phyloP scores from a whole-genome alignment of 2,113 vertebrate genomes.

The Manacus vitellinus region DNA sequence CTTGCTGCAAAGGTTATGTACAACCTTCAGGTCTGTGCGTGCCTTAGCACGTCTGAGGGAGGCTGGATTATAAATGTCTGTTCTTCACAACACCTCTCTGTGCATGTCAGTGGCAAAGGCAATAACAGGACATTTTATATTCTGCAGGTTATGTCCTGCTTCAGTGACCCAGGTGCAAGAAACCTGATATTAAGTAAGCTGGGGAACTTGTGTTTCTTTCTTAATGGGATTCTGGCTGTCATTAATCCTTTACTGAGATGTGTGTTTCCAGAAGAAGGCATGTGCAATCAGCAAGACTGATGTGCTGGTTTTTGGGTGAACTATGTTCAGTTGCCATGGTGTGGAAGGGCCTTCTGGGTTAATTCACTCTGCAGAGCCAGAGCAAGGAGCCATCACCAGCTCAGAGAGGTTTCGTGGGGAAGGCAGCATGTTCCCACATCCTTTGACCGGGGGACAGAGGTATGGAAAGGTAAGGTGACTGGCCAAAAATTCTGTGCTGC shows the following conservation, averaged over 20 bases:
- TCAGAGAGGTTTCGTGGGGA: background rate
- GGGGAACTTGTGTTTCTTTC: constrained; percentile 31
- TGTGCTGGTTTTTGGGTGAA: constrained; percentile 1
- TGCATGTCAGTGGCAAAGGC: background rate
- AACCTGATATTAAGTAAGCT: constrained; percentile 47
- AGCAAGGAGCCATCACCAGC: background rate
- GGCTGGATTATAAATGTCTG: background rate
- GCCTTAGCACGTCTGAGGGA: background rate
- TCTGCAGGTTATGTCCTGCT: background rate
- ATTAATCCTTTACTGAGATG: background rate
- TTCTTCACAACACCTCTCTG: background rate
- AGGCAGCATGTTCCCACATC: rapidly evolving
- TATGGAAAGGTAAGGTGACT: background rate
- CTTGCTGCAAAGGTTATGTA: background rate
- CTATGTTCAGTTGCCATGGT: background rate
- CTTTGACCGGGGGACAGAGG: background rate
- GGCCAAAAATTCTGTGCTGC: background rate
- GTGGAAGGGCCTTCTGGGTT: background rate
- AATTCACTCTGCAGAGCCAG: background rate
- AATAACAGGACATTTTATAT: background rate
- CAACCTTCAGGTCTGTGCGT: background rate
- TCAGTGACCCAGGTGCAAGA: constrained; percentile 3
- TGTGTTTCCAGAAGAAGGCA: constrained; percentile 26
- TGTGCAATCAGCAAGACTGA: constrained; percentile 26
- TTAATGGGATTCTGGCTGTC: constrained; percentile 32